These are phyloP conservation scores for Cerceris ruficornis DNA, from an alignment of 2,888 invertebrate species.

Conservation along the genomic window DNA sequence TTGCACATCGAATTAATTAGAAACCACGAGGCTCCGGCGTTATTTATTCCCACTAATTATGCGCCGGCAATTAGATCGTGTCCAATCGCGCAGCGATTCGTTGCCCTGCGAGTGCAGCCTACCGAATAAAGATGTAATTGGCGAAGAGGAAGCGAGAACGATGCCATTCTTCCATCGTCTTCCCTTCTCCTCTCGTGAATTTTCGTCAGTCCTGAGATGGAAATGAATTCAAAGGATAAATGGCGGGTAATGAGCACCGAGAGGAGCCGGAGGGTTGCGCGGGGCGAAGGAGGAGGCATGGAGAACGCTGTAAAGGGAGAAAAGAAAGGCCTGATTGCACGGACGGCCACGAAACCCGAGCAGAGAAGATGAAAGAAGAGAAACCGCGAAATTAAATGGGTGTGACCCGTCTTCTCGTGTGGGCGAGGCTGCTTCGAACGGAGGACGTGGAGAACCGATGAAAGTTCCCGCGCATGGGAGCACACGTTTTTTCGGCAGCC, in stretches of 20 bases:
- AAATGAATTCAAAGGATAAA: slow-evolving; percentile 44
- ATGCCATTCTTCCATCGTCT: background rate
- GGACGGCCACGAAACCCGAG: slow-evolving; percentile 48
- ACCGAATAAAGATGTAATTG: slow-evolving; percentile 17
- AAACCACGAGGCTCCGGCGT: slow-evolving; percentile 1
- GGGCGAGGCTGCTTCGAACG: slow-evolving; percentile 68
- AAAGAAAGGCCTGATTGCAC: slow-evolving; percentile 50
- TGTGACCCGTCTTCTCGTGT: slow-evolving; percentile 71
- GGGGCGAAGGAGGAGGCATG: slow-evolving; percentile 4
- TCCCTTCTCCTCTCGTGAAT: background rate
- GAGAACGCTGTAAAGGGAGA: slow-evolving; percentile 16
- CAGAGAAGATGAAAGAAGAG: slow-evolving; percentile 60
- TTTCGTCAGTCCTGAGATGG: slow-evolving; percentile 17
- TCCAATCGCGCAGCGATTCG: slow-evolving; percentile 33
- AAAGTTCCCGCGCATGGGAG: slow-evolving; percentile 18
- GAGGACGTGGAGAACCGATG: slow-evolving; percentile 39
- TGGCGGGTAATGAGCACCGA: slow-evolving; percentile 44
- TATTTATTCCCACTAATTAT: slow-evolving; percentile 38
- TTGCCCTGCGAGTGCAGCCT: background rate
- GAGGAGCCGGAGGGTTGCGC: slow-evolving; percentile 2
- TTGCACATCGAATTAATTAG: slow-evolving; percentile 37
- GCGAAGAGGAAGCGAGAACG: background rate
- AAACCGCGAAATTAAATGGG: slow-evolving; percentile 71
- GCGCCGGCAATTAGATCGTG: slow-evolving; percentile 40
- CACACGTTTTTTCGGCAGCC: slow-evolving; percentile 14